Evolutionary conservation across 2,888 invertebrate species (phyloP), one percentile per base, ranked within the genome.

Genomic region (Pasiphila rectangulata): DNA sequence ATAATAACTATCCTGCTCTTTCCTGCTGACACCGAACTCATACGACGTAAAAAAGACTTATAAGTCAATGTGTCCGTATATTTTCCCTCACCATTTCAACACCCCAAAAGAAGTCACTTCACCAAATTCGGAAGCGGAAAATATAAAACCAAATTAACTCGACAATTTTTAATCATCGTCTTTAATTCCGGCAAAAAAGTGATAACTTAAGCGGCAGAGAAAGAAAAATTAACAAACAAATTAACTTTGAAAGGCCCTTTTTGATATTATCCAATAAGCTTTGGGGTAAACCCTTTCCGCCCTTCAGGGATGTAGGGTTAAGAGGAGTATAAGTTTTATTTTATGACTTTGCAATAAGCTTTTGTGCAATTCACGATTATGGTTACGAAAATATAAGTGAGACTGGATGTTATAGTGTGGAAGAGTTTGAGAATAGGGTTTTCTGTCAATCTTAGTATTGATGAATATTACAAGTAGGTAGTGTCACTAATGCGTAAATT

Each of bases 151-250:
- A 49, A 42, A 54, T 49, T 40, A 38, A 13, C 52, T 47, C 36
- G 55, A 36, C 59, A 53, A 57, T 47, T 67, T 65, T 45, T 51
- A 64, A 61, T 71, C 58, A 68, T 67, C 46, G 42, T 40, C 46
- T 46, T 51, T 67, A 62, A 66, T 61, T 53, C 48, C 52, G 61
- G 56, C 48, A 43, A 57, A 56, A 64, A 67, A 61, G 44, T 65
- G 67, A 78, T 76, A 69, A 72, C 49, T 23, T 47, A 47, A 57
- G 59, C 59, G 60, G 57, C 64, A 59, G 54, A 56, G 43, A 41
- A 62, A 73, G 83, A 83, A 79, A 82, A 79, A 85, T 83, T 82
- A 81, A 74, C 67, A 70, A 75, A 72, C 76, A 78, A 85, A 86
- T 84, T 83, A 81, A 74, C 75, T 68, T 72, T 79, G 84, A 84